These are phyloP conservation scores for Holothuria glaberrima DNA, from an alignment of 35 echinoderm and acorn worm genomes.

Conservation along the genomic window DNA sequence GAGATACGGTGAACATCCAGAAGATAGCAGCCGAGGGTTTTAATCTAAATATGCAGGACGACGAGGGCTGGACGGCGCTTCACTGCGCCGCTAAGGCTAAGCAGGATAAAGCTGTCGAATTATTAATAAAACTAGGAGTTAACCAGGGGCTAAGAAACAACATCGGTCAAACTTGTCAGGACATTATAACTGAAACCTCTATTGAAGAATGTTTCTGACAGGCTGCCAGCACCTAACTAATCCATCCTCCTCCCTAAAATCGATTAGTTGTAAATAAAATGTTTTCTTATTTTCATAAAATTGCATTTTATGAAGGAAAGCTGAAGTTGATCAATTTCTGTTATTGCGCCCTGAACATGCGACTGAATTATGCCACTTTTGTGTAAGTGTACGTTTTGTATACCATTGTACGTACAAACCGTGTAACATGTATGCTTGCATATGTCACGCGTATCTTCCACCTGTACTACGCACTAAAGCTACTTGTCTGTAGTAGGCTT, in stretches of 20 bases:
- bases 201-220: conserved; percentile 53
- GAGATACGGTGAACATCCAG: conserved; percentile 53
- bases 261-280: not conserved
- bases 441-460: too few relatives aligned
- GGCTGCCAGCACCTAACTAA: not conserved
- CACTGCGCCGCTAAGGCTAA: conserved; percentile 56
- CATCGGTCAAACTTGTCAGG: conserved; percentile 43
- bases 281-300: conserved; percentile 1
- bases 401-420: too few relatives aligned
- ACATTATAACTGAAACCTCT: conserved; percentile 36
- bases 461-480: too few relatives aligned
- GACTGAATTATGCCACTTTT: too few relatives aligned
- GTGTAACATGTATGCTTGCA: too few relatives aligned
- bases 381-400: too few relatives aligned
- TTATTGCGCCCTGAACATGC: too few relatives aligned
- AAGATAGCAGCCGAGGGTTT: conserved; percentile 64
- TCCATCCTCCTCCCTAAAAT: not conserved
- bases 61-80: conserved; percentile 66
- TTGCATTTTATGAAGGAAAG: not conserved
- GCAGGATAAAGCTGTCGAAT: conserved; percentile 41
- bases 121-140: conserved; percentile 58
- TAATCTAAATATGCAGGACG: conserved; percentile 64
- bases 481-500: too few relatives aligned
- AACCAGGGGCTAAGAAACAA: conserved; percentile 36
- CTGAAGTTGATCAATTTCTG: too few relatives aligned